Conservation (phyloP, 2,113 vertebrate genomes). For the Psephotus haematonotus region DNA sequence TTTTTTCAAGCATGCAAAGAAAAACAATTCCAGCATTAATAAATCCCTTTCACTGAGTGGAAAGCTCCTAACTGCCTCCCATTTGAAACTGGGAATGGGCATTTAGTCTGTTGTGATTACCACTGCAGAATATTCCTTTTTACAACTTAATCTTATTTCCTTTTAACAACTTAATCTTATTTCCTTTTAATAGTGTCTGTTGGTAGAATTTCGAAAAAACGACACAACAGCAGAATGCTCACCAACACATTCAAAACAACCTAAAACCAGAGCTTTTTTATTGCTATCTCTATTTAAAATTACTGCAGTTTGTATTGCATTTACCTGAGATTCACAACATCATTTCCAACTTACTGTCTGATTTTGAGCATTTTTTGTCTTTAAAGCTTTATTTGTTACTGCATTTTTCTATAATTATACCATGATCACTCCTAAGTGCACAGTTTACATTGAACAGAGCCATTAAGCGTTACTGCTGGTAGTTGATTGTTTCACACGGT, state of each 20-base stretch:
- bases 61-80: background rate
- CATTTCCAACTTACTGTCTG: constrained; percentile 45
- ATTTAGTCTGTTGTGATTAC: background rate
- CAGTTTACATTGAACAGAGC: constrained; percentile 40
- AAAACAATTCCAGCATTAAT: background rate
- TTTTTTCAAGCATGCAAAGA: background rate
- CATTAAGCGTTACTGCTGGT: constrained; percentile 39
- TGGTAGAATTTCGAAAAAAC: background rate
- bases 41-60: background rate
- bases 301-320: constrained; percentile 28
- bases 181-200: constrained; percentile 56
- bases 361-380: constrained; percentile 37
- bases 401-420: constrained; percentile 60
- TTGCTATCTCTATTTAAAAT: constrained; percentile 40
- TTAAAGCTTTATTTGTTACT: constrained; percentile 68
- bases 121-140: constrained; percentile 1
- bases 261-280: background rate
- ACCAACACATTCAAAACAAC: background rate
- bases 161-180: background rate
- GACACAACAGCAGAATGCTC: background rate
- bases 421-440: constrained; percentile 61
- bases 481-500: constrained; percentile 34
- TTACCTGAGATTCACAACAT: constrained; percentile 55
- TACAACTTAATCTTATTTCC: constrained; percentile 25
- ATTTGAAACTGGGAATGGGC: background rate